Conservation (phyloP, 2,888 invertebrate species). For the Caenorhabditis uteleia region DNA sequence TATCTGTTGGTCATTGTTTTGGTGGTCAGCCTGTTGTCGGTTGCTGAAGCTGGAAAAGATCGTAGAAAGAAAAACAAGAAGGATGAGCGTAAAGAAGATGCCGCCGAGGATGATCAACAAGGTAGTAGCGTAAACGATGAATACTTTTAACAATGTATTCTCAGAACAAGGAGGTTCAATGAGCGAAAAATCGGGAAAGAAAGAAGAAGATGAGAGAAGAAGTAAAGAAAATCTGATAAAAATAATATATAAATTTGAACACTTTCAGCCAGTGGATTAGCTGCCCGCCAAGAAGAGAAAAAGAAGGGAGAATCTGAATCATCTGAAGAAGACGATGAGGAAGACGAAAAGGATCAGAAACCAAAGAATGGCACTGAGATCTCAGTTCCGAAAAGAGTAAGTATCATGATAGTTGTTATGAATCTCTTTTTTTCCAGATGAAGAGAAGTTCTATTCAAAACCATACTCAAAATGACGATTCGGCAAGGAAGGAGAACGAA, state of each 20-base stretch:
- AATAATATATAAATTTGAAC: too few species aligned
- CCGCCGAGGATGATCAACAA: not conserved
- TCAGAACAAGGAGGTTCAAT: not conserved
- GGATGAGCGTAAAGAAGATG: constrained; percentile 14
- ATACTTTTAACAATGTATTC: too few species aligned
- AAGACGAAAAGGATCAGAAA: constrained; percentile 9
- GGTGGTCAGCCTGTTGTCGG: constrained; percentile 10
- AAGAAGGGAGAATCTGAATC: constrained; percentile 7
- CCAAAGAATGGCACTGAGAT: constrained; percentile 15
- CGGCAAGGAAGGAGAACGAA: too few species aligned
- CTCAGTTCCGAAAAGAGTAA: not conserved
- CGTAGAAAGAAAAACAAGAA: constrained; percentile 31
- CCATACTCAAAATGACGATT: too few species aligned
- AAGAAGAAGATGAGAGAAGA: constrained; percentile 14
- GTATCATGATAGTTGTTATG: not conserved
- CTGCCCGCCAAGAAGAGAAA: too few species aligned
- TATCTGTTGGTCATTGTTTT: constrained; percentile 5
- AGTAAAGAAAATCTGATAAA: not conserved
- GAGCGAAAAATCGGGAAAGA: constrained; percentile 23
- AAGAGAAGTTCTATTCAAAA: too few species aligned
- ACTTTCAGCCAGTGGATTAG: too few species aligned
- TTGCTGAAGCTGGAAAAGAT: constrained; percentile 18
- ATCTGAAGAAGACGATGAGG: constrained; percentile 22
- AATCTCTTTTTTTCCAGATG: constrained; percentile 1
- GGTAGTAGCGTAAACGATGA: not conserved